Conservation (phyloP, 2,113 vertebrate genomes). For the Lates calcarifer region DNA sequence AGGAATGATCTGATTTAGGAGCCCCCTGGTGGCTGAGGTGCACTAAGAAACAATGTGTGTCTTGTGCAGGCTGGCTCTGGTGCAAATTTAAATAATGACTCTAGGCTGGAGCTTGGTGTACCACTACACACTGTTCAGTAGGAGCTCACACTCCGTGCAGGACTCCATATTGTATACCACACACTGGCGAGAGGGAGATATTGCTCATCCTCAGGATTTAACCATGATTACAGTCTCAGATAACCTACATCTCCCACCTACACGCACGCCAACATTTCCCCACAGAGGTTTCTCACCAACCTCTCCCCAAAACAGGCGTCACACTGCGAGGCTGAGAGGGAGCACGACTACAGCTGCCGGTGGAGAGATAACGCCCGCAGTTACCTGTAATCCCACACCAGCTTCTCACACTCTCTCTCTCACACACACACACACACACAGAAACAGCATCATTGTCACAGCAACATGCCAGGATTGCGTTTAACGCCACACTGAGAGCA, state of each 20-base stretch:
- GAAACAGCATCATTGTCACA: constrained; percentile 5
- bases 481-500: not conserved
- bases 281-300: constrained; percentile 58
- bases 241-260: constrained; percentile 40
- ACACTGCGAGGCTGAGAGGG: constrained; percentile 49
- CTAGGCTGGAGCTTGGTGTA: not conserved
- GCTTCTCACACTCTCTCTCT: too few relatives aligned
- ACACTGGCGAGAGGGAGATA: constrained; percentile 13
- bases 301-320: constrained; percentile 43
- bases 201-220: constrained; percentile 55
- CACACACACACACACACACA: too few relatives aligned
- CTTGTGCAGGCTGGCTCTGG: not conserved
- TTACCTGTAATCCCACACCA: constrained; percentile 62
- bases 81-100: constrained; percentile 3
- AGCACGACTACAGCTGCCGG: constrained; percentile 41
- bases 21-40: not conserved
- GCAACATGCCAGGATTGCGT: not conserved
- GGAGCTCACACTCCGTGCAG: not conserved
- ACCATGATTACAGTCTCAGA: constrained; percentile 47
- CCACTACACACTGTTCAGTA: not conserved
- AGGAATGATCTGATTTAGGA: not conserved
- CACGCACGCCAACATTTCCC: constrained; percentile 44
- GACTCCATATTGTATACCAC: not conserved
- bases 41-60: not conserved
- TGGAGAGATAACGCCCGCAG: constrained; percentile 50